Evolutionary conservation across 1,140 invertebrate genomes (phyloP).

Genomic region (Condylostylus longicornis): DNA sequence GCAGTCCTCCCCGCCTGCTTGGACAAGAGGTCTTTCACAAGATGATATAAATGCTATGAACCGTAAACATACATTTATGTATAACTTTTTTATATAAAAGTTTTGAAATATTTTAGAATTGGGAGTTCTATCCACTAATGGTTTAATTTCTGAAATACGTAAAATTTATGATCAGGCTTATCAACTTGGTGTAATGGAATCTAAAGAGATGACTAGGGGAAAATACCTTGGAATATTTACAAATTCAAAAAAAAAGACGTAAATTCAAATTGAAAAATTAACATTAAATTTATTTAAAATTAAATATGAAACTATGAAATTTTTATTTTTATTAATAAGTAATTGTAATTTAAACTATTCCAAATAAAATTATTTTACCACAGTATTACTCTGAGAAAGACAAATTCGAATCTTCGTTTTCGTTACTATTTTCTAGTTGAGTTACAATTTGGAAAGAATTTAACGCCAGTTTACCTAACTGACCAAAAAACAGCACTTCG

Average conservation of each 20-base stretch:
- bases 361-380: too few species aligned
- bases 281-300: too few species aligned
- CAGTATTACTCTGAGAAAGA: too few species aligned
- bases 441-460: too few species aligned
- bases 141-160: slow-evolving; percentile 79
- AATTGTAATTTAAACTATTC: too few species aligned
- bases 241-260: slow-evolving; percentile 11
- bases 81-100: not conserved
- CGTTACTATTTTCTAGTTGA: too few species aligned
- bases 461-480: too few species aligned
- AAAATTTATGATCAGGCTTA: slow-evolving; percentile 86
- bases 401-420: too few species aligned
- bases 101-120: slow-evolving; percentile 47
- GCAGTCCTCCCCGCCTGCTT: slow-evolving; percentile 37
- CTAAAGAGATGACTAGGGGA: slow-evolving; percentile 90
- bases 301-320: too few species aligned
- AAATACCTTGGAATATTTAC: slow-evolving; percentile 83
- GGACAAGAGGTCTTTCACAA: slow-evolving; percentile 39
- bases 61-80: slow-evolving; percentile 38
- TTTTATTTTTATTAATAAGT: too few species aligned
- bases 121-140: slow-evolving; percentile 58
- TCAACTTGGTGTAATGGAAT: slow-evolving; percentile 82
- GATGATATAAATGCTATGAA: slow-evolving; percentile 58
- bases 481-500: too few species aligned
- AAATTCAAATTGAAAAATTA: too few species aligned